phyloP scores from a whole-genome alignment of 2,797 vertebrate genomes.

The Gallinago nigripennis region DNA sequence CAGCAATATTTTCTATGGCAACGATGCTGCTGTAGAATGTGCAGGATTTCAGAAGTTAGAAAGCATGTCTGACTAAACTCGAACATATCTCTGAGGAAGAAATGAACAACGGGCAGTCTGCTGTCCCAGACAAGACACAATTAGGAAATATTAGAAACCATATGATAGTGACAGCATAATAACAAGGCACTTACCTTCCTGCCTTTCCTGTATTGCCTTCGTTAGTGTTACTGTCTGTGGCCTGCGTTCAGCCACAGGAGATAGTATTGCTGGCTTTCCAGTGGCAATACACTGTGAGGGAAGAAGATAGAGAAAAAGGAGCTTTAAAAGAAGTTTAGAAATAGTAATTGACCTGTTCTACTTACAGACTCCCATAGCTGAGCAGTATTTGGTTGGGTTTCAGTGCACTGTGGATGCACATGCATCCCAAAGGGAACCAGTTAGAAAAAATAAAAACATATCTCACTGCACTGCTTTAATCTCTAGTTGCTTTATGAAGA shows the following conservation, averaged over 20 bases:
- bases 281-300: background rate
- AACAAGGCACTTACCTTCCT: background rate
- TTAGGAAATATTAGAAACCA: background rate
- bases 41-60: background rate
- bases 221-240: rapidly evolving
- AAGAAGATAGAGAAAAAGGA: background rate
- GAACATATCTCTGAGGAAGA: background rate
- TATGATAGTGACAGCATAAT: background rate
- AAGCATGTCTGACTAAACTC: background rate
- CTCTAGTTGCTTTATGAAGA: background rate
- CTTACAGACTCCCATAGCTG: background rate
- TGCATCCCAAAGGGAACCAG: background rate
- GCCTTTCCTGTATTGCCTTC: background rate
- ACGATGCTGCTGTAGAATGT: background rate
- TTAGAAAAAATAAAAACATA: background rate
- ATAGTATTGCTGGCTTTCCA: background rate
- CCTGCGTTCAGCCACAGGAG: background rate
- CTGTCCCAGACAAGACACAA: background rate
- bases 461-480: background rate
- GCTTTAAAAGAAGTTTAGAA: background rate
- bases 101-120: background rate
- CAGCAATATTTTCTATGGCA: background rate
- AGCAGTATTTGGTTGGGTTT: background rate
- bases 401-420: background rate
- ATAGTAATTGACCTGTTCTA: background rate